Percentiles rank a stretch among this genome's conserved stretches.
These are phyloP conservation scores for Notoglanidium macrostoma DNA, from an alignment of 2,797 vertebrate species.

Conservation along the genomic window DNA sequence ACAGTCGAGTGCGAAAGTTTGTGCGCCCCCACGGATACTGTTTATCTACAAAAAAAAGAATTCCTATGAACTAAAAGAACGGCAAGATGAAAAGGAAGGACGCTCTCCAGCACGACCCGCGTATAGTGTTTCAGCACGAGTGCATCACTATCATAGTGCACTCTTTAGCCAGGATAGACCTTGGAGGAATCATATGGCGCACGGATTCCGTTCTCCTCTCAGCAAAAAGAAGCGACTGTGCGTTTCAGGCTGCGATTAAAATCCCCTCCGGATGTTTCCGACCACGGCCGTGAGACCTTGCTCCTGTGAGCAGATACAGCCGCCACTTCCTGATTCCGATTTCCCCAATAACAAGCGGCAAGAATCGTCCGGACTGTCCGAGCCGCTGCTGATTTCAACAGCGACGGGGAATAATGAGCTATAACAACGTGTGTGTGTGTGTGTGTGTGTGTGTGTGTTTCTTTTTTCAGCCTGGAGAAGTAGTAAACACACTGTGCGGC, in stretches of 20 bases:
- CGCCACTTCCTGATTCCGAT: not conserved
- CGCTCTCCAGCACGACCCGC: not conserved
- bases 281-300: too few species aligned
- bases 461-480: constrained; percentile 77
- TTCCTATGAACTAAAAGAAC: not conserved
- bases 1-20: not conserved
- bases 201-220: not conserved
- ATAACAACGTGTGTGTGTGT: not conserved
- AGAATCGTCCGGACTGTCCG: not conserved
- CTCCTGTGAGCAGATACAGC: not conserved
- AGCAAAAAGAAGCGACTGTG: not conserved
- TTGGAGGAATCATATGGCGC: not conserved
- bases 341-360: not conserved
- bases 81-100: not conserved
- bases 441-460: constrained; percentile 13
- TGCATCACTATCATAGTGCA: not conserved
- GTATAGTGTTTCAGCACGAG: not conserved
- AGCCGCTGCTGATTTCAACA: not conserved
- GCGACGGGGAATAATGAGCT: not conserved
- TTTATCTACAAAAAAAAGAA: too few species aligned
- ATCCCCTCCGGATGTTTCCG: too few species aligned
- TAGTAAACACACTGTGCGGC: constrained; percentile 86
- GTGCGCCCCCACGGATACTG: not conserved
- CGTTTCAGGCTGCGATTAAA: too few species aligned
- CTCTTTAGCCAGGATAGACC: not conserved